phyloP scores from a whole-genome alignment of 2,113 vertebrate species.

The Numida meleagris region DNA sequence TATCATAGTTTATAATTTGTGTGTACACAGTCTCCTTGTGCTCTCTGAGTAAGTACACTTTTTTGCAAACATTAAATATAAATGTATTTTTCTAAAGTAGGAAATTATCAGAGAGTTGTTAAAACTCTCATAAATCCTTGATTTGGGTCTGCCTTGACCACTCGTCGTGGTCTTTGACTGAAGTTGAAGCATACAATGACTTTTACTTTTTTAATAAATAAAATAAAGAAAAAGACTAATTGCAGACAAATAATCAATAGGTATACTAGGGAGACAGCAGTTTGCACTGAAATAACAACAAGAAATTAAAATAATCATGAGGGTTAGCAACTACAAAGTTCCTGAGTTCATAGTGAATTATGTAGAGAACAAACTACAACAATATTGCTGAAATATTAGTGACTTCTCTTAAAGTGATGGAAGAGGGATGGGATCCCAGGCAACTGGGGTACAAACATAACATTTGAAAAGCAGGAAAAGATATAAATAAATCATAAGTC shows the following conservation, averaged over 20 bases:
- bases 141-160: no score
- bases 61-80: background rate
- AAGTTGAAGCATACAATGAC: background rate
- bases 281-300: no score
- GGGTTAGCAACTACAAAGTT: no score
- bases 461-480: background rate
- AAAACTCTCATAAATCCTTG: background rate
- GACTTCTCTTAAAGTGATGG: background rate
- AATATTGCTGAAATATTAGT: background rate
- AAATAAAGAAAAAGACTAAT: no score
- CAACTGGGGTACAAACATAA: background rate
- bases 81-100: background rate
- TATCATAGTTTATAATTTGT: background rate
- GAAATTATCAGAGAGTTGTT: background rate
- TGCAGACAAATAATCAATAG: background rate
- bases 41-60: background rate
- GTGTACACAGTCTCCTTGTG: background rate
- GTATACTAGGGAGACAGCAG: no score
- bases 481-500: background rate
- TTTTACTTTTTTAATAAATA: background rate
- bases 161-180: background rate
- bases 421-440: background rate
- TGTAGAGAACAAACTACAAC: no score
- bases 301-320: no score
- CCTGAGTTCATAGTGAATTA: no score